phyloP scores from a whole-genome alignment of 2,113 vertebrate species.

The Phaethon lepturus region DNA sequence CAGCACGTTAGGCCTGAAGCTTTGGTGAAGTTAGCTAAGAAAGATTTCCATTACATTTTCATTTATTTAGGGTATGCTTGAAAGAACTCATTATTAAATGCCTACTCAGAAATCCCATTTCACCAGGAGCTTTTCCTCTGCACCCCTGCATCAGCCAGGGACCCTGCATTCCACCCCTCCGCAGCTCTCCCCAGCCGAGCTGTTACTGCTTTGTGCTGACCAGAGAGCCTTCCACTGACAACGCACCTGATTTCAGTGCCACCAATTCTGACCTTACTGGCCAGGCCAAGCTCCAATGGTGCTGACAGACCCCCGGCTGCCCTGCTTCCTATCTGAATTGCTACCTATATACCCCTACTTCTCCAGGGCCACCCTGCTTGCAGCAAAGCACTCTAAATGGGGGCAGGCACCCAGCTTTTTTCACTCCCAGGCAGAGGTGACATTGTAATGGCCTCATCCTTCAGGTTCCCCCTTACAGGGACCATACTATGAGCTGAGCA shows the following conservation, averaged over 20 bases:
- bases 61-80: not conserved
- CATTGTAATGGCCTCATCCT: fast-evolving
- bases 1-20: conserved; percentile 63
- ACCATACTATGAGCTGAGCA: not conserved
- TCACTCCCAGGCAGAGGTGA: not conserved
- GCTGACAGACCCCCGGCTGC: not conserved
- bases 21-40: conserved; percentile 49
- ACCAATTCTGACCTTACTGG: not conserved
- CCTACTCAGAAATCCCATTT: not conserved
- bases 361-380: not conserved
- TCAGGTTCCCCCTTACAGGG: not conserved
- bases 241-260: fast-evolving
- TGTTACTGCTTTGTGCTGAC: fast-evolving
- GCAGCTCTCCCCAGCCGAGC: not conserved
- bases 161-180: fast-evolving
- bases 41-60: not conserved
- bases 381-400: not conserved
- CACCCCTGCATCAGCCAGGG: fast-evolving
- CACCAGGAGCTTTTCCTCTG: not conserved
- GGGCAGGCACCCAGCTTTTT: not conserved
- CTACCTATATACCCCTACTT: not conserved
- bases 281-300: not conserved
- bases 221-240: not conserved
- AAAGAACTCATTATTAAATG: not conserved
- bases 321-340: not conserved